phyloP scores from a whole-genome alignment of 2,888 invertebrate genomes.

The Eurytoma californica region DNA sequence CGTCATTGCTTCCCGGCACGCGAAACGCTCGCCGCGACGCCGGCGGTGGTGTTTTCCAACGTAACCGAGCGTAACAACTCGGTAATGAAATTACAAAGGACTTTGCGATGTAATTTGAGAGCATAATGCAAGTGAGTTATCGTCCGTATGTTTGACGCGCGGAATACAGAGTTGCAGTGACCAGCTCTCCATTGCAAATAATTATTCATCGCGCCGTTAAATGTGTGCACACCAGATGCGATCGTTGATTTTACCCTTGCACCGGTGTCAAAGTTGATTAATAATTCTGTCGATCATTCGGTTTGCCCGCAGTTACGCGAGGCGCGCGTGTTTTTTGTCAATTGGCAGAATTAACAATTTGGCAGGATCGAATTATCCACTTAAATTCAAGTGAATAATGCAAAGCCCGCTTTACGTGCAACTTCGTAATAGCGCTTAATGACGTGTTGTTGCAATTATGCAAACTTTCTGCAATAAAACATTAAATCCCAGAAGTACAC shows the following conservation, averaged over 20 bases:
- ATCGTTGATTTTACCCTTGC: background rate
- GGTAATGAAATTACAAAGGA: constrained; percentile 12
- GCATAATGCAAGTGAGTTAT: background rate
- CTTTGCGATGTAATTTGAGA: background rate
- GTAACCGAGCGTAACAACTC: background rate
- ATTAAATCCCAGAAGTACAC: too few species aligned
- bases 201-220: background rate
- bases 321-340: background rate
- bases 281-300: background rate
- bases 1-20: background rate
- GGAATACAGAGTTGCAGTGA: background rate
- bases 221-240: background rate
- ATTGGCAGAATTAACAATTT: background rate
- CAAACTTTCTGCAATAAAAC: too few species aligned
- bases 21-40: background rate
- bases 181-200: background rate
- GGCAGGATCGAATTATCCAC: background rate
- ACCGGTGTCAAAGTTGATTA: too few species aligned
- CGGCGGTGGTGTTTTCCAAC: background rate
- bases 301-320: background rate
- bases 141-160: background rate
- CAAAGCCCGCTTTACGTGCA: background rate
- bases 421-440: background rate
- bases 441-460: background rate
- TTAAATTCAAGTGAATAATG: background rate